Evolutionary conservation across 2,113 vertebrate genomes (phyloP).

Genomic region (Glaucomys volans): DNA sequence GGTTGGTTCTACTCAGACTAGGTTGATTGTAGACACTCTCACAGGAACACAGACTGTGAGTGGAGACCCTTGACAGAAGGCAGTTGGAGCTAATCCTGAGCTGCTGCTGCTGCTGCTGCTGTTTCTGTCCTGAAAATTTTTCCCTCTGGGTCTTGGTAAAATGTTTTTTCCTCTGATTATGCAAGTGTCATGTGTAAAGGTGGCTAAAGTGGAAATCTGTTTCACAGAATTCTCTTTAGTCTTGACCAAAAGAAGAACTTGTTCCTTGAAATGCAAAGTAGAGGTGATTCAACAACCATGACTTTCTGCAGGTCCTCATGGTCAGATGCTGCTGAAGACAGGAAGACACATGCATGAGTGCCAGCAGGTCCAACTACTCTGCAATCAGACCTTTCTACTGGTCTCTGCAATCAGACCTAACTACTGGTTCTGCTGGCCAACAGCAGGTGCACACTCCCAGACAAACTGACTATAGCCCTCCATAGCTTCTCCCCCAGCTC

Average conservation of each 20-base stretch:
- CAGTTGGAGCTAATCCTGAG: not conserved
- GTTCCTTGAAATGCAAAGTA: not conserved
- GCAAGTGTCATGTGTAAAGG: not conserved
- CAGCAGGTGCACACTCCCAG: not conserved
- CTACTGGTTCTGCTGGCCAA: not conserved
- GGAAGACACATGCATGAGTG: not conserved
- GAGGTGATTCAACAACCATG: not conserved
- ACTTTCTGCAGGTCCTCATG: not conserved
- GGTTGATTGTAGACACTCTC: not conserved
- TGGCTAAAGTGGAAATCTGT: not conserved
- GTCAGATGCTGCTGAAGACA: not conserved
- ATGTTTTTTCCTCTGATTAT: not conserved
- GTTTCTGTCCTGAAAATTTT: not conserved
- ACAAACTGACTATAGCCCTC: not conserved
- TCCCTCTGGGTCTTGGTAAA: not conserved
- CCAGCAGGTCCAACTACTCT: not conserved
- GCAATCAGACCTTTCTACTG: not conserved
- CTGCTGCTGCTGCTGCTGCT: not conserved
- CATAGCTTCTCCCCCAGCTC: not conserved
- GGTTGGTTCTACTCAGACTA: not conserved
- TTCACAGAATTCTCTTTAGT: slow-evolving; percentile 8
- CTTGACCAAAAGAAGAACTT: not conserved
- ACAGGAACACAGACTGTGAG: not conserved
- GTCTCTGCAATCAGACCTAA: not conserved
- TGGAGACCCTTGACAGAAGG: not conserved